Evolutionary conservation across 1,140 invertebrate species (phyloP), one percentile per base, ranked within the genome.

Genomic region (Cyrtorhinus lividipennis): DNA sequence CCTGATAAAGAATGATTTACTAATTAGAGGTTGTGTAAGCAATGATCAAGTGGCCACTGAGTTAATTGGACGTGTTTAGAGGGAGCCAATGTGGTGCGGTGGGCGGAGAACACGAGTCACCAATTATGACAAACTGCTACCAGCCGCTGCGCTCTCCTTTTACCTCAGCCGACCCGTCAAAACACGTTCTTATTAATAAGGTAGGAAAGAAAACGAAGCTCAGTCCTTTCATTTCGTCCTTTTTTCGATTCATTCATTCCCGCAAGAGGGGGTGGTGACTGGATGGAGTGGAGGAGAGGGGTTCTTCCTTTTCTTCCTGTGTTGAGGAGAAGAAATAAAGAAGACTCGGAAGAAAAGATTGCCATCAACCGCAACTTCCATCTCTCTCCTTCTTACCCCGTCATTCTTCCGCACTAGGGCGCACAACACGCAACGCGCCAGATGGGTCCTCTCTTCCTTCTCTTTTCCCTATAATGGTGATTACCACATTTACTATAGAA

Each of bases 91-190:
- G 48, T 15, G 48, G 48, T 53, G 5, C 20, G 20, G 48, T 53
- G 18, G 48, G 48, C 48, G 48, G 48, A n/a, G 12, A 53, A 53
- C 48, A 53, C 48, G 48, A 53, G 48, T 53, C 48, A 53, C 48
- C 48, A 53, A 53, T 53, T 53, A 53, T 53, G 48, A 53, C 48
- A 53, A 53, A 53, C 48, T 5, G 48, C 48, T 53, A 53, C 48
- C 48, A 20, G 48, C 8, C 38, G 38, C 38, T n/a, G 38, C n/a
- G n/a, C n/a, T n/a, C n/a, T n/a, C n/a, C n/a, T n/a, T n/a, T n/a
- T n/a, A n/a, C n/a, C n/a, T n/a, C n/a, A n/a, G n/a, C n/a, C n/a
- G 38, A 44, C 38, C 38, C 38, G 38, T 44, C 38, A 44, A 44
- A 44, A 44, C 38, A 44, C 38, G 38, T 44, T 44, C 38, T 10